Percentiles rank a stretch among this genome's conserved stretches.
Evolutionary conservation across 2,888 invertebrate species (phyloP).

Genomic region (Abrostola triplasia): DNA sequence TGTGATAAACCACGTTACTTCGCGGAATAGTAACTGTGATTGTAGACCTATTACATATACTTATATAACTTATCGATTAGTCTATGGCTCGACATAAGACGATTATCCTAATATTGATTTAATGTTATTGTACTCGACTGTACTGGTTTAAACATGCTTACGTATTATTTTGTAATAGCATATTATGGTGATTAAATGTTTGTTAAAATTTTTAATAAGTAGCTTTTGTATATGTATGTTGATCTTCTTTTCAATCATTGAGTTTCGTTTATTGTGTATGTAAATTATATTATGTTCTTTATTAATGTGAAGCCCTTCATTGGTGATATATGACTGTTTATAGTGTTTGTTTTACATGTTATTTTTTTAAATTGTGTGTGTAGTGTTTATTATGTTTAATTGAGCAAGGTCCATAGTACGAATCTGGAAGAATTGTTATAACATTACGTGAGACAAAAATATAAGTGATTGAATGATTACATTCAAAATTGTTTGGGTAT

Average conservation of each 20-base stretch:
- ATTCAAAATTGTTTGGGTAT: constrained; percentile 6
- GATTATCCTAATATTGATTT: constrained; percentile 21
- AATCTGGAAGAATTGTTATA: constrained; percentile 16
- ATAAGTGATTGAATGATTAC: constrained; percentile 2
- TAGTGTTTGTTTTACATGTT: constrained; percentile 36
- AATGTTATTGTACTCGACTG: constrained; percentile 31
- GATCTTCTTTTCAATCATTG: constrained; percentile 41
- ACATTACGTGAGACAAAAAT: constrained; percentile 9
- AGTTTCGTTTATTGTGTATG: constrained; percentile 28
- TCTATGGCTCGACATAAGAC: neutral
- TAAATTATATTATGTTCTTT: constrained; percentile 33
- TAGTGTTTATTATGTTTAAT: constrained; percentile 17
- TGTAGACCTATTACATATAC: neutral
- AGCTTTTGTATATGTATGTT: constrained; percentile 46
- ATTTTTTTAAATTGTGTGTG: constrained; percentile 37
- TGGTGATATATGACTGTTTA: constrained; percentile 42
- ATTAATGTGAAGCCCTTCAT: constrained; percentile 22
- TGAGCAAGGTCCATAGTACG: constrained; percentile 12
- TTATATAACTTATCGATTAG: neutral
- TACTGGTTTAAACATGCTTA: constrained; percentile 45
- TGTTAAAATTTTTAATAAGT: constrained; percentile 26
- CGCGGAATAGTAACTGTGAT: neutral
- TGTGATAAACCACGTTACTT: constrained; percentile 1
- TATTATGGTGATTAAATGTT: constrained; percentile 16
- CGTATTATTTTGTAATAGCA: constrained; percentile 42